These are phyloP conservation scores for Anser cygnoides DNA, from an alignment of 2,113 vertebrate species.

Conservation along the genomic window DNA sequence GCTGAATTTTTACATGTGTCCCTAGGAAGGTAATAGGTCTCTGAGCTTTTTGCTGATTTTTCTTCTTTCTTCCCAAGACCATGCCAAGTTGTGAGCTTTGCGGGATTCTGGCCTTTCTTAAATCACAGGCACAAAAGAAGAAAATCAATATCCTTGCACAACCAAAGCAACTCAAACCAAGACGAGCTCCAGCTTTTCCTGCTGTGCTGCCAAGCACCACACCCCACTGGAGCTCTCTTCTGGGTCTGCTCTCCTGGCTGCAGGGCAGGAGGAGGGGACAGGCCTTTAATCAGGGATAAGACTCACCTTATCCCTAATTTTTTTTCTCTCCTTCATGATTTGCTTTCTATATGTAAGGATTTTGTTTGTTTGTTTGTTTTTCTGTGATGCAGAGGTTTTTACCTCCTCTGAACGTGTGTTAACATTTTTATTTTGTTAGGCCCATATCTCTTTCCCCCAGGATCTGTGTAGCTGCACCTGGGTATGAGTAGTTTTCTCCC, in stretches of 20 bases:
- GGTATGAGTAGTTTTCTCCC: background rate
- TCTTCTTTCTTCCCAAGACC: background rate
- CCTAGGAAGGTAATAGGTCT: background rate
- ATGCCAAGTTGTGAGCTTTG: background rate
- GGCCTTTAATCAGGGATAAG: background rate
- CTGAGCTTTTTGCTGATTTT: background rate
- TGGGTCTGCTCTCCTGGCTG: background rate
- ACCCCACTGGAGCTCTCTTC: fast-evolving
- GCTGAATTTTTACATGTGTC: background rate
- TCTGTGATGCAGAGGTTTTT: background rate
- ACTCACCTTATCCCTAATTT: background rate
- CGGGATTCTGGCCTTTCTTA: background rate
- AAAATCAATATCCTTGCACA: background rate
- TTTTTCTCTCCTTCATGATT: background rate
- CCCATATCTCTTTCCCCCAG: background rate
- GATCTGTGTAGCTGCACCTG: background rate
- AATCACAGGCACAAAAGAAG: background rate
- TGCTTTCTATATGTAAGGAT: background rate
- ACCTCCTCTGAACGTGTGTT: background rate
- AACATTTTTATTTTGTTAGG: background rate
- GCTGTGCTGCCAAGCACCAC: background rate
- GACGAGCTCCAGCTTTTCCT: background rate
- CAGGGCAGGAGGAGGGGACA: background rate
- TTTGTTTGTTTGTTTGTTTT: background rate
- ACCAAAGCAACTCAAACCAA: background rate